Conservation (phyloP, 2,797 vertebrate genomes). For the Hippoglossus hippoglossus region DNA sequence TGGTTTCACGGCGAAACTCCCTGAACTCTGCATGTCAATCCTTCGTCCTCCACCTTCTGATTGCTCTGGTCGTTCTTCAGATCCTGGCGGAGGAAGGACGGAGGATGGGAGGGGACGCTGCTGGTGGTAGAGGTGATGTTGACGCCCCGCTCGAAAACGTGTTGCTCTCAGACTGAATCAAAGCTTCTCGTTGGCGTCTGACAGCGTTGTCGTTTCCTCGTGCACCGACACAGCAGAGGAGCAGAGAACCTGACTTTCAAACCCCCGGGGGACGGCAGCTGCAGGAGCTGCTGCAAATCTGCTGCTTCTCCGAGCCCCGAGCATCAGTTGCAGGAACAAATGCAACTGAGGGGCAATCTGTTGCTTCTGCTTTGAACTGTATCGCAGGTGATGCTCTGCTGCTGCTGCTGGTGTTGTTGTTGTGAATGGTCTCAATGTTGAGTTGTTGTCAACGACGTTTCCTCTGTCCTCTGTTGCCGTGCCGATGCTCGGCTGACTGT, state of each 20-base stretch:
- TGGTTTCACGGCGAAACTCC: not conserved
- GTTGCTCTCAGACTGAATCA: conserved; percentile 41
- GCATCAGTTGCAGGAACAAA: conserved; percentile 47
- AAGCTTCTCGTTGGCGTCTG: conserved; percentile 6
- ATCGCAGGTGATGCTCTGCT: conserved; percentile 1
- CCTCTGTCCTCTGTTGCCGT: conserved; percentile 43
- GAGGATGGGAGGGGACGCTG: conserved; percentile 28
- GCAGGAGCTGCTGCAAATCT: conserved; percentile 26
- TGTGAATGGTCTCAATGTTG: conserved; percentile 17
- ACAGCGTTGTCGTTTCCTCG: conserved; percentile 15
- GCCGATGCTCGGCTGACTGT: conserved; percentile 66
- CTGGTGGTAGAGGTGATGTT: conserved; percentile 39
- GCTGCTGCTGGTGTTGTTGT: not conserved
- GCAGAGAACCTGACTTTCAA: conserved; percentile 22
- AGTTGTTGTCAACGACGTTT: conserved; percentile 13
- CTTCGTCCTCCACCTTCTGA: conserved; percentile 18
- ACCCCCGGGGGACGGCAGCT: conserved; percentile 16
- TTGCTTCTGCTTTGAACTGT: conserved; percentile 56
- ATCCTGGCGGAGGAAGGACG: conserved; percentile 4
- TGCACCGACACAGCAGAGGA: conserved; percentile 4
- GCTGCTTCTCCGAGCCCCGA: conserved; percentile 23
- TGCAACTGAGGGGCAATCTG: conserved; percentile 63
- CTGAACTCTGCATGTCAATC: conserved; percentile 8
- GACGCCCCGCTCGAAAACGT: conserved; percentile 42
- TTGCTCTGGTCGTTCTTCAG: conserved; percentile 4